phyloP scores from a whole-genome alignment of 2,113 vertebrate species.

The Daubentonia madagascariensis region DNA sequence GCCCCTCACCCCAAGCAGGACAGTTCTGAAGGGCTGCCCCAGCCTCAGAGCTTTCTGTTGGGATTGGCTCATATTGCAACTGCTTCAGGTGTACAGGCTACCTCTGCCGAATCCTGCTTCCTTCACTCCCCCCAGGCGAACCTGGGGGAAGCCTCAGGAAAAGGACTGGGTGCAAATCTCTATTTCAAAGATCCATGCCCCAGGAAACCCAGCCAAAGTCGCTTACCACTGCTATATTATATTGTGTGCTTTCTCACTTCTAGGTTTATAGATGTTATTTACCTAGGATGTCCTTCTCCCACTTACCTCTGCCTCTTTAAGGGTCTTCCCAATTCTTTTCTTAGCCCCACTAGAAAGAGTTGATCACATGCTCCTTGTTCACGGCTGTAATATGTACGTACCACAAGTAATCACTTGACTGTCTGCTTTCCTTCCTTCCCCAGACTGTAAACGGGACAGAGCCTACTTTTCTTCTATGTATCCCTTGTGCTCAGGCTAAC shows the following conservation, averaged over 20 bases:
- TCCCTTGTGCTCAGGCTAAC: background rate
- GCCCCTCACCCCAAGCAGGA: no score
- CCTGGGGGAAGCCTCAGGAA: no score
- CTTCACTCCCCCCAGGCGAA: accelerated
- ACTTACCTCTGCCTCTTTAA: background rate
- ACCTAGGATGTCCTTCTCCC: background rate
- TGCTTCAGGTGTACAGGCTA: background rate
- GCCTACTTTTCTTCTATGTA: background rate
- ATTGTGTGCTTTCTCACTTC: background rate
- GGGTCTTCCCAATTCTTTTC: background rate
- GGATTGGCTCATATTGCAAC: background rate
- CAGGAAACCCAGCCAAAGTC: background rate
- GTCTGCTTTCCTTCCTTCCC: background rate
- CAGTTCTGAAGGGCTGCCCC: background rate
- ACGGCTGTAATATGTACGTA: background rate
- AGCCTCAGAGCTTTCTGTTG: background rate
- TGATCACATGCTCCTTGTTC: accelerated
- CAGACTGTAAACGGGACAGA: no score
- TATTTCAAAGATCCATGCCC: background rate
- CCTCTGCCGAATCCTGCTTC: background rate
- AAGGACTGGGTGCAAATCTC: background rate
- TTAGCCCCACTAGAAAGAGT: no score
- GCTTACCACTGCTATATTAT: accelerated
- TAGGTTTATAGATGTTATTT: background rate
- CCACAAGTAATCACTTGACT: no score